Conservation (phyloP, 2,797 vertebrate genomes). For the Phylloscopus collybita region DNA sequence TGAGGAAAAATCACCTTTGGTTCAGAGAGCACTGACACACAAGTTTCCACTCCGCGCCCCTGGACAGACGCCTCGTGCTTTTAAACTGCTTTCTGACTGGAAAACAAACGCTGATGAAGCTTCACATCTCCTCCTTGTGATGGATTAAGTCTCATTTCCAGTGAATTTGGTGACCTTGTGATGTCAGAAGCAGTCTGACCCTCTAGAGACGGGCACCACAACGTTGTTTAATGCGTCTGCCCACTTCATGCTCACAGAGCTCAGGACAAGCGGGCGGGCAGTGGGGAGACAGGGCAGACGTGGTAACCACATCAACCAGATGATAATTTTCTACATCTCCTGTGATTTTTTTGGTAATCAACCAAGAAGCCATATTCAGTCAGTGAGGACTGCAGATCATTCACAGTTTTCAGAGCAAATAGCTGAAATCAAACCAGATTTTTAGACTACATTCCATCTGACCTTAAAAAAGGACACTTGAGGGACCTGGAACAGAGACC, state of each 20-base stretch:
- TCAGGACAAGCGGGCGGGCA: accelerated
- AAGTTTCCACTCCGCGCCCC: neutral
- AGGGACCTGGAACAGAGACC: constrained; percentile 9
- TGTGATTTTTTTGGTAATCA: neutral
- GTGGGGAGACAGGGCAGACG: neutral
- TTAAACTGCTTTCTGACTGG: neutral
- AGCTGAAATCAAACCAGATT: neutral
- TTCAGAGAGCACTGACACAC: neutral
- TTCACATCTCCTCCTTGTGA: neutral
- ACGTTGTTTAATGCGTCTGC: accelerated
- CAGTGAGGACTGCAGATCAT: neutral
- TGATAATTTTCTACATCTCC: neutral
- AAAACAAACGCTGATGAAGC: neutral
- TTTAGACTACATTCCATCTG: neutral
- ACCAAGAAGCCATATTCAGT: neutral
- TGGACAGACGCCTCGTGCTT: neutral
- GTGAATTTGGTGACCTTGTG: neutral
- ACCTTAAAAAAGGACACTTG: neutral
- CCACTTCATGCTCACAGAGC: neutral
- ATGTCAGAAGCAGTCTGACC: neutral
- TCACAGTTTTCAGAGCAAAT: neutral
- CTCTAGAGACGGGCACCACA: neutral
- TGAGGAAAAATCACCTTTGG: neutral
- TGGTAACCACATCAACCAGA: neutral
- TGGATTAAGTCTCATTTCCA: neutral